phyloP scores from a whole-genome alignment of 64 coral and sea anemone genomes.

The Montipora cactus region DNA sequence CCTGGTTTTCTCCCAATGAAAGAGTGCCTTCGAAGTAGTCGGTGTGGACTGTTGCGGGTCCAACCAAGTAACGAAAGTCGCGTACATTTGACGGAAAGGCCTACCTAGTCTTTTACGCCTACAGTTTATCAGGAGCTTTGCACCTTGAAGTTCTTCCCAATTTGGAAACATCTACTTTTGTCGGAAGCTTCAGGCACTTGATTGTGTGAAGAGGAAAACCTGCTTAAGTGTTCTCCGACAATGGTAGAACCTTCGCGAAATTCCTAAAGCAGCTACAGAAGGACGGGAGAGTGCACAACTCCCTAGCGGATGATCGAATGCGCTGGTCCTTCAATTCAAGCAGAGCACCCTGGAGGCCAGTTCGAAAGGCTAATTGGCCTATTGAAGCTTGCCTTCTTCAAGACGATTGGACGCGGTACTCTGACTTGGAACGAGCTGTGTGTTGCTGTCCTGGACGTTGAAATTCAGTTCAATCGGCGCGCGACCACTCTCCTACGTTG shows the following conservation, averaged over 20 bases:
- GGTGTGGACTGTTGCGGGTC: slow-evolving; percentile 57
- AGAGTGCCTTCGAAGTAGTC: slow-evolving; percentile 29
- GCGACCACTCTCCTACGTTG: too few relatives aligned
- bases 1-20: slow-evolving; percentile 13
- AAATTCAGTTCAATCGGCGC: not conserved
- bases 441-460: slow-evolving; percentile 1
- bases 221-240: not conserved
- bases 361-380: slow-evolving; percentile 26
- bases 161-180: not conserved
- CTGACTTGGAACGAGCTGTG: not conserved
- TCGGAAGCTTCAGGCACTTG: slow-evolving; percentile 20
- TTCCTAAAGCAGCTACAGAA: not conserved
- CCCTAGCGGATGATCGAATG: not conserved
- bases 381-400: slow-evolving; percentile 39
- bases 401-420: slow-evolving; percentile 26
- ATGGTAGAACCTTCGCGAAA: not conserved
- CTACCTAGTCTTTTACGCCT: slow-evolving; percentile 62
- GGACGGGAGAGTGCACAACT: not conserved
- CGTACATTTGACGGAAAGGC: slow-evolving; percentile 42
- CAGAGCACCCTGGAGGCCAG: slow-evolving; percentile 32
- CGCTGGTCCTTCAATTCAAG: slow-evolving; percentile 38
- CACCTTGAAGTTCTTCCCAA: slow-evolving; percentile 62
- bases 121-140: slow-evolving; percentile 60
- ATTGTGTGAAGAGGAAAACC: slow-evolving; percentile 12
- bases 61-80: slow-evolving; percentile 24